Percentiles rank a stretch among this genome's conserved stretches.
These are phyloP conservation scores for Latrodectus geometricus DNA, from an alignment of 1,140 invertebrate species.

Conservation along the genomic window DNA sequence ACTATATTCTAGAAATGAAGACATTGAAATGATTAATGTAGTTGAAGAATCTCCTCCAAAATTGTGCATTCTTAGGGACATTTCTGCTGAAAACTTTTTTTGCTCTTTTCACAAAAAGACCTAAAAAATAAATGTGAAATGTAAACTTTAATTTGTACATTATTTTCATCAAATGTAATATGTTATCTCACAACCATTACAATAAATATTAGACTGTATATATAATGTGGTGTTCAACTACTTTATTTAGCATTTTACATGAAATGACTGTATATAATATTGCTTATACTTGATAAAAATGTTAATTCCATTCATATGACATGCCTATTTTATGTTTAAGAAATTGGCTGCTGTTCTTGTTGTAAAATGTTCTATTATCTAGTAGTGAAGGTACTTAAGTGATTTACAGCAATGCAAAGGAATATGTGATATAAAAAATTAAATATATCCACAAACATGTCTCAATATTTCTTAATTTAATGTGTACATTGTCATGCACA, in stretches of 20 bases:
- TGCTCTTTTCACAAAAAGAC: background rate
- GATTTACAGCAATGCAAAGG: constrained; percentile 35
- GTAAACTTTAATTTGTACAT: constrained; percentile 14
- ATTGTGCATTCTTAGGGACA: background rate
- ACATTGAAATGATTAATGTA: background rate
- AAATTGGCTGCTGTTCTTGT: constrained; percentile 46
- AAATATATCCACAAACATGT: constrained; percentile 46
- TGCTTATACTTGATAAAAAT: constrained; percentile 61
- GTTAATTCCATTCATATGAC: constrained; percentile 54
- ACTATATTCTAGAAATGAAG: background rate
- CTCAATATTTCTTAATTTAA: constrained; percentile 19
- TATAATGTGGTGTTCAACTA: background rate
- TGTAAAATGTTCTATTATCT: background rate
- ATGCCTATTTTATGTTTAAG: constrained; percentile 47
- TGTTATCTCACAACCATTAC: constrained; percentile 7
- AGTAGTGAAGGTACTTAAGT: constrained; percentile 42
- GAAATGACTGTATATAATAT: constrained; percentile 64
- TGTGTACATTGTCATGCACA: constrained; percentile 19
- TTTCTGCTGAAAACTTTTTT: constrained; percentile 4
- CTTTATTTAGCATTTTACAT: constrained; percentile 57
- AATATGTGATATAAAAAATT: constrained; percentile 29
- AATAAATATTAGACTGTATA: constrained; percentile 44
- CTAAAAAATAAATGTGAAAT: background rate
- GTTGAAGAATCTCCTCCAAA: background rate
- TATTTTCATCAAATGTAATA: constrained; percentile 25